Evolutionary conservation across 2,888 invertebrate genomes (phyloP).

Genomic region (Galeruca laticollis): DNA sequence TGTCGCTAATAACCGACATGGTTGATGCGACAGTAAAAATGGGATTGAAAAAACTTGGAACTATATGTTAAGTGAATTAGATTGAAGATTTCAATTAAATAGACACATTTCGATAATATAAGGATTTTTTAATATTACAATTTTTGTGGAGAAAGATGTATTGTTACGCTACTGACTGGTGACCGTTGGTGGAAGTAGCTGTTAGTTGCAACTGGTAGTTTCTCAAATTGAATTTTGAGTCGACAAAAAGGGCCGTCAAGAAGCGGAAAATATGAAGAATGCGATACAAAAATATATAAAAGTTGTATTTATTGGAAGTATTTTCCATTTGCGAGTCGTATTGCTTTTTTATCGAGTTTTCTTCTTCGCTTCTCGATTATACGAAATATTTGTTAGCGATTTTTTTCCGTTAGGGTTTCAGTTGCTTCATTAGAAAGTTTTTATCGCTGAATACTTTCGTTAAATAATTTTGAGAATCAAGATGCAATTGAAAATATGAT

Average conservation of each 20-base stretch:
- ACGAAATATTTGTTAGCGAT: slow-evolving; percentile 13
- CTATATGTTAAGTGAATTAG: too few species aligned
- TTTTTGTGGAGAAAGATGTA: neutral
- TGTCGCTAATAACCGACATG: too few species aligned
- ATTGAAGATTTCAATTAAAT: too few species aligned
- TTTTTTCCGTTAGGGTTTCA: neutral
- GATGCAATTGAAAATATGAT: too few species aligned
- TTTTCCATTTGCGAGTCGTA: slow-evolving; percentile 18
- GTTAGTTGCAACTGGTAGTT: slow-evolving; percentile 39
- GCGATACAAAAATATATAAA: slow-evolving; percentile 24
- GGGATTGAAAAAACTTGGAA: too few species aligned
- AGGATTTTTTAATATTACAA: too few species aligned
- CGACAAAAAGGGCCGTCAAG: slow-evolving; percentile 22
- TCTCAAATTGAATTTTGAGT: slow-evolving; percentile 34
- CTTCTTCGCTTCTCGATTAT: slow-evolving; percentile 26
- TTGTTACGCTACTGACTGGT: neutral
- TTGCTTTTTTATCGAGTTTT: slow-evolving; percentile 35
- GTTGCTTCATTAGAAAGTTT: neutral
- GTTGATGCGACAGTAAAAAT: too few species aligned
- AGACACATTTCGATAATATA: too few species aligned
- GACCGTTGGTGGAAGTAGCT: slow-evolving; percentile 14
- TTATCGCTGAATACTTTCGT: neutral
- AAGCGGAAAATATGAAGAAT: slow-evolving; percentile 16
- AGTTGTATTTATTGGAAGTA: slow-evolving; percentile 26
- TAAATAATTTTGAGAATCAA: too few species aligned